Evolutionary conservation across 2,888 invertebrate species (phyloP), one percentile per base, ranked within the genome.

Genomic region (Drosophila bunnanda): DNA sequence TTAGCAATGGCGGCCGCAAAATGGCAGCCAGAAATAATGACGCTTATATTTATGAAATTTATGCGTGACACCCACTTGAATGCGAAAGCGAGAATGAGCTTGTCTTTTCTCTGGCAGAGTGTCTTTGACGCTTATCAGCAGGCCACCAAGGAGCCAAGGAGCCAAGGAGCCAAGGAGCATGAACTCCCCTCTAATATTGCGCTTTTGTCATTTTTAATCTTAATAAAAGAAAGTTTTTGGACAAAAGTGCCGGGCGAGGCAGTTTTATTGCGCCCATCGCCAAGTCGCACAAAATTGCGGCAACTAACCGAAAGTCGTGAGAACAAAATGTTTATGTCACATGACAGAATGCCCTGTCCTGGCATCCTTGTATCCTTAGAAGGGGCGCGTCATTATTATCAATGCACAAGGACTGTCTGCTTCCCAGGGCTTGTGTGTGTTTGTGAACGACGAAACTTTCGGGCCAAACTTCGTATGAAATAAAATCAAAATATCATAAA

Each of bases 21-120:
- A 84, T 79, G 80, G 84, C 74, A 72, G 80, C 64, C 73, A 79
- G 65, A 78, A 82, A 89, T 86, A 89, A 89, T 89, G 89, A 89
- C 77, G 83, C 85, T 83, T 74, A 83, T 89, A 86, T 86, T 89
- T 86, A 88, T 89, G 89, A 89, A 89, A 87, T 89, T 87, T 89
- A 87, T 87, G 89, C 89, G 89, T 88, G 89, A 89, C 86, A 89
- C 89, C 76, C 89, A 88, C 89, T 89, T 86, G 76, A 73, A 64
- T 79, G 60, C 72, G 65, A 57, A 57, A 50, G 59, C 38, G 41
- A 65, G 41, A 60, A 72, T 41, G 53, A 57, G 66, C 38, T 55
- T 59, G 44, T 48, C 48, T 60, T 44, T 48, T 20, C 48, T 48
- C 36, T 9, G 34, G 44, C 41, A 25, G 38, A 44, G 53, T 78